Percentiles rank a stretch among this genome's conserved stretches.
Evolutionary conservation across 1,140 invertebrate species (phyloP).

Genomic region (Brachionus calyciflorus): DNA sequence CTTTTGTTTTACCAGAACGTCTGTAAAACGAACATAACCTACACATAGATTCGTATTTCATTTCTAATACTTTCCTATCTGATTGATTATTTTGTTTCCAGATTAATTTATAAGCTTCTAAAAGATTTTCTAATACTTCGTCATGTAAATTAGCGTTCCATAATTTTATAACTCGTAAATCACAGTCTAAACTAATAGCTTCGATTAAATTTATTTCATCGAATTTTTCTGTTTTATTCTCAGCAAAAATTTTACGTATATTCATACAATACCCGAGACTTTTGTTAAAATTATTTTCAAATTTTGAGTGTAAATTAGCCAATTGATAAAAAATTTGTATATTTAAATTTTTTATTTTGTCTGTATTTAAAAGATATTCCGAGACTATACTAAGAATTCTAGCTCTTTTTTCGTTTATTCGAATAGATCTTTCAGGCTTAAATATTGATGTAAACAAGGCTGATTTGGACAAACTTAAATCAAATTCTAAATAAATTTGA

Average conservation of each 20-base stretch:
- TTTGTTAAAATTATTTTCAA: slow-evolving; percentile 4
- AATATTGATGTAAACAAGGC: neutral
- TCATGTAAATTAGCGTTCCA: neutral
- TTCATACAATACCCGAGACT: neutral
- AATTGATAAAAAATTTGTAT: slow-evolving; percentile 22
- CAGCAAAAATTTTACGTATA: neutral
- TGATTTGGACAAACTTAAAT: slow-evolving; percentile 10
- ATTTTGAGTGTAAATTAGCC: slow-evolving; percentile 16
- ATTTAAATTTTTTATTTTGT: neutral
- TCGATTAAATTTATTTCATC: neutral
- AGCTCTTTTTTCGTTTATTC: slow-evolving; percentile 11
- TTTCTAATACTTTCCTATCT: neutral
- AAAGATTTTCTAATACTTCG: neutral
- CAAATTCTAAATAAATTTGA: slow-evolving; percentile 38
- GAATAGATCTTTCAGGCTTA: slow-evolving; percentile 5
- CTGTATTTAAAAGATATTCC: neutral
- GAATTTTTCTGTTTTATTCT: neutral
- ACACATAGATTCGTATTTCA: slow-evolving; percentile 37
- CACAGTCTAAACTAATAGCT: neutral
- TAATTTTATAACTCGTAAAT: neutral
- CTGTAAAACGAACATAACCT: slow-evolving; percentile 18
- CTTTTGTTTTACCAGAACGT: neutral
- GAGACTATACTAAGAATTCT: slow-evolving; percentile 8
- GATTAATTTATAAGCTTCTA: neutral
- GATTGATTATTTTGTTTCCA: neutral